These are phyloP conservation scores for Marmota flaviventris DNA, from an alignment of 2,113 vertebrate species.

Conservation along the genomic window DNA sequence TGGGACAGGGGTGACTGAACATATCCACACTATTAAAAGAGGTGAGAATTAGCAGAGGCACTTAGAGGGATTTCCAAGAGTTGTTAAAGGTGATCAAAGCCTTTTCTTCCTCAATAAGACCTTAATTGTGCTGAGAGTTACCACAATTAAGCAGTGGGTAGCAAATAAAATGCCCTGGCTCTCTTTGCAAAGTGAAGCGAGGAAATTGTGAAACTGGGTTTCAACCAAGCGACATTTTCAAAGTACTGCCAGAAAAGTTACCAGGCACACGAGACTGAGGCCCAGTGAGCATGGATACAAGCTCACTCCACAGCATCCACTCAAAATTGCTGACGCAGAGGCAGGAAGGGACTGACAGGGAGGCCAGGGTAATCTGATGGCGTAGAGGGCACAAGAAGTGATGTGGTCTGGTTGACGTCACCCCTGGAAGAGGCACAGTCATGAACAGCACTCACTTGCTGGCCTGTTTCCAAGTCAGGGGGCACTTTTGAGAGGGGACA, in stretches of 20 bases:
- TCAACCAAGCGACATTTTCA: conserved; percentile 67
- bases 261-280: neutral
- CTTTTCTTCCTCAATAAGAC: conserved; percentile 83
- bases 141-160: conserved; percentile 84
- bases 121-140: conserved; percentile 80
- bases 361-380: neutral
- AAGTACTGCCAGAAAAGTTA: conserved; percentile 69
- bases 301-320: too few species aligned
- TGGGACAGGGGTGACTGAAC: conserved; percentile 77
- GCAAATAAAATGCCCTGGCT: conserved; percentile 80
- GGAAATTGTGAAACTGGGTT: conserved; percentile 81
- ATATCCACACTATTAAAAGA: conserved; percentile 76
- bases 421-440: neutral
- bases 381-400: too few species aligned
- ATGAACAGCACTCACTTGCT: rapidly evolving
- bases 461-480: neutral
- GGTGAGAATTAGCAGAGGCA: conserved; percentile 79
- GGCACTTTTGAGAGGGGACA: neutral
- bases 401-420: neutral
- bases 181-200: conserved; percentile 76
- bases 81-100: conserved; percentile 83
- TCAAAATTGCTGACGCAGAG: neutral
- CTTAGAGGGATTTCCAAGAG: conserved; percentile 77
- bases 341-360: neutral
- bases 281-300: rapidly evolving